Evolutionary conservation across 1,140 invertebrate genomes (phyloP), one percentile per base, ranked within the genome.

Genomic region (Drosophila trapezifrons): DNA sequence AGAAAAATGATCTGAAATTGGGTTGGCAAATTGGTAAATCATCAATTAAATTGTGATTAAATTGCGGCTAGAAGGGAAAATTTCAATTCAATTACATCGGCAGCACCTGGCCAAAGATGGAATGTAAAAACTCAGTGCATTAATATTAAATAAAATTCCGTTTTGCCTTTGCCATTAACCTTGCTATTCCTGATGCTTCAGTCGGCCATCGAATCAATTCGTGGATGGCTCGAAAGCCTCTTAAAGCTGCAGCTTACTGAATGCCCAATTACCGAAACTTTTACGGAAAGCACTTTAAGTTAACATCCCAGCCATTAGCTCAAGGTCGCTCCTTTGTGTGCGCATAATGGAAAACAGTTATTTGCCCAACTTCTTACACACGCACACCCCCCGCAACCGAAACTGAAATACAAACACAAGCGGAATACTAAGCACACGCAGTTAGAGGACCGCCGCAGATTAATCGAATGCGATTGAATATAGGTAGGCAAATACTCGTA

Each of bases 281-380:
- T 65, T 65, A 62, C 38, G 10, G 38, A 58, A 35, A 35, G 52
- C 51, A 49, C 66, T 58, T 72, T 71, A 71, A 72, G 66, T 40
- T 72, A 71, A 57, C 43, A 40, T 29, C 52, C 18, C 42, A n/a
- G 12, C 51, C 69, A 72, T 71, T 71, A 70, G 45, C 35, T 57
- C 49, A 71, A 58, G 65, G 65, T 70, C 67, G 42, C 67, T 25
- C 49, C n/a, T 71, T 71, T 70, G 67, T 71, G 65, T 47, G 49
- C n/a, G 18, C 51, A 42, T 78, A 82, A 83, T 82, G 81, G 80
- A 83, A 62, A 70, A 40, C 80, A 73, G 70, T 82, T 81, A 81
- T 71, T 54, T 67, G 74, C 38, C 45, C 60, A 73, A 58, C 65
- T 70, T 76, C 35, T 63, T 52, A 70, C 46, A 66, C 20, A 20